Base-by-base conservation (phyloP, 2,888 invertebrate species). In the Dicranocentrus wangi region DNA sequence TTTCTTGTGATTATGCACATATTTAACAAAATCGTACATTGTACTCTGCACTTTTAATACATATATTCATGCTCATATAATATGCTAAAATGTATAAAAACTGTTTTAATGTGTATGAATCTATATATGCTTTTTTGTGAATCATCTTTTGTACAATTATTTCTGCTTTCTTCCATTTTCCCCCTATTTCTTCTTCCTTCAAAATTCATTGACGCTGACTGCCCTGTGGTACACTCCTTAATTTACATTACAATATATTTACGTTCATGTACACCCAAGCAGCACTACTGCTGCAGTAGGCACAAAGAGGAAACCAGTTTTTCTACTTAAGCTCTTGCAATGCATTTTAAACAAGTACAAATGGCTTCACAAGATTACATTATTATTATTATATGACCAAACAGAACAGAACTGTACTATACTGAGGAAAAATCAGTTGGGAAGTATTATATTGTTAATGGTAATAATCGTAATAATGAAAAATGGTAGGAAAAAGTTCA, bases 221-320 rank as follows among this genome's bases (percentile, higher is more conserved):
- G n/a, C n/a, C n/a, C 13, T 53, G 68, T 53, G 17, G 32, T 15
- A 53, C 27, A 58, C 5, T 58, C n/a, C n/a, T n/a, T n/a, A n/a
- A n/a, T n/a, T n/a, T n/a, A n/a, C n/a, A n/a, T n/a, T n/a, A n/a
- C n/a, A n/a, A n/a, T n/a, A n/a, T n/a, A n/a, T n/a, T n/a, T n/a
- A n/a, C n/a, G n/a, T n/a, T n/a, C n/a, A n/a, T n/a, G n/a, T n/a
- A n/a, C n/a, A n/a, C n/a, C n/a, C n/a, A n/a, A n/a, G n/a, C n/a
- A n/a, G n/a, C n/a, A n/a, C n/a, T n/a, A n/a, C n/a, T n/a, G n/a
- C n/a, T n/a, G n/a, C n/a, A n/a, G n/a, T n/a, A n/a, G n/a, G n/a
- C n/a, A n/a, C n/a, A n/a, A 39, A 39, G 43, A 42, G n/a, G 27
- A 71, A 71, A 71, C 71, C 61, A 71, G 71, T 71, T 71, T 71